Evolutionary conservation across 1,140 invertebrate genomes (phyloP).

Genomic region (Leptonema lineaticorne): DNA sequence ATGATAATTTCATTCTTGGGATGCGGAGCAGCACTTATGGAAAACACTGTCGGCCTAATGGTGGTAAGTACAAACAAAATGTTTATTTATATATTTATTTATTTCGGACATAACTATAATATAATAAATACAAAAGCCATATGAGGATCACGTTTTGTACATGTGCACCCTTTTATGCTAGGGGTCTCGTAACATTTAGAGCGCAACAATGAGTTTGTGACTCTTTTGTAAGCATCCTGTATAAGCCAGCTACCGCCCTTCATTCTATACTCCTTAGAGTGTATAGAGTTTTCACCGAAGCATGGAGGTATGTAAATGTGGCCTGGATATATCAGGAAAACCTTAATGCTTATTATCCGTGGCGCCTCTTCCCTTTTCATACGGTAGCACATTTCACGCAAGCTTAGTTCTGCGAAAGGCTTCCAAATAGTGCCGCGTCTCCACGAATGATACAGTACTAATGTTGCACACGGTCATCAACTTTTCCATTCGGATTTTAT

Average conservation of each 20-base stretch:
- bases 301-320: slow-evolving; percentile 29
- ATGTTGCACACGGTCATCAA: not conserved
- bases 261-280: slow-evolving; percentile 18
- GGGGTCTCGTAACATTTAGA: slow-evolving; percentile 26
- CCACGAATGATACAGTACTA: not conserved
- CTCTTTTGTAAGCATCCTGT: slow-evolving; percentile 27
- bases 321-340: slow-evolving; percentile 35
- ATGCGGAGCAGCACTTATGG: slow-evolving; percentile 71
- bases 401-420: slow-evolving; percentile 22
- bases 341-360: slow-evolving; percentile 38
- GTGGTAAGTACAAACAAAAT: slow-evolving; percentile 63
- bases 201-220: slow-evolving; percentile 26
- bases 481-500: not conserved
- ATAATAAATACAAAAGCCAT: too few relatives aligned
- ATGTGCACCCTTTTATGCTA: not conserved
- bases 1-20: slow-evolving; percentile 75
- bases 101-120: not conserved
- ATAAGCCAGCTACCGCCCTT: slow-evolving; percentile 5
- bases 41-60: slow-evolving; percentile 61
- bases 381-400: slow-evolving; percentile 35
- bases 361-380: slow-evolving; percentile 28
- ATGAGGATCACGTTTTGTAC: too few relatives aligned
- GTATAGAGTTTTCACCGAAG: not conserved
- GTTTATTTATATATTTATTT: not conserved
- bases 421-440: not conserved